Percentiles rank a stretch among this genome's conserved stretches.
Evolutionary conservation across 2,797 vertebrate species (phyloP).

Genomic region (Miopithecus talapoin): DNA sequence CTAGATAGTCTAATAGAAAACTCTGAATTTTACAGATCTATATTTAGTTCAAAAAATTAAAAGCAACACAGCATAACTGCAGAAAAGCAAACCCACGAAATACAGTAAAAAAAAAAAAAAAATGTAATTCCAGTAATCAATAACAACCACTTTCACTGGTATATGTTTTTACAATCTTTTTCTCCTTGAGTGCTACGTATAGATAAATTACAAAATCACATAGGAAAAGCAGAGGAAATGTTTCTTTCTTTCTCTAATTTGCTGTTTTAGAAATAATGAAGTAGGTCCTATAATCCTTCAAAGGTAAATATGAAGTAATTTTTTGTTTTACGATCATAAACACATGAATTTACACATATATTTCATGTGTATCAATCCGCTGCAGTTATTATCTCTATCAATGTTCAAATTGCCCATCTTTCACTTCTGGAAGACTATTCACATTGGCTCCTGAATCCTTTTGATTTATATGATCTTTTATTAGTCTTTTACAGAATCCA

Average conservation of each 20-base stretch:
- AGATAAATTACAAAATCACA: background rate
- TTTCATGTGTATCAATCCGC: background rate
- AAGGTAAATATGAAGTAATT: background rate
- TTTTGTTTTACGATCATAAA: background rate
- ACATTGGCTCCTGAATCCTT: background rate
- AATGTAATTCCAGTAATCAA: background rate
- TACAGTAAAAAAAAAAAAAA: background rate
- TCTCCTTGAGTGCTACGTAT: background rate
- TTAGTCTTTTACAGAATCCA: background rate
- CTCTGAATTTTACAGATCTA: background rate
- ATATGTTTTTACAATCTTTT: background rate
- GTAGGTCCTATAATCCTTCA: background rate
- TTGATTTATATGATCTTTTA: background rate
- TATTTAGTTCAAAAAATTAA: background rate
- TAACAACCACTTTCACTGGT: background rate
- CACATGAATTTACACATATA: background rate
- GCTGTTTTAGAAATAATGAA: constrained; percentile 10
- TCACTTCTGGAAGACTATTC: background rate
- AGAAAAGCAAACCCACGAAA: constrained; percentile 31
- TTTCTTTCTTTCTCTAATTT: constrained; percentile 6
- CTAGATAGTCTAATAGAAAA: constrained; percentile 54
- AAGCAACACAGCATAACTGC: background rate
- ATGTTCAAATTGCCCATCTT: background rate
- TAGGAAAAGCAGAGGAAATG: background rate
- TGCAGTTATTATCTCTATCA: background rate